These are phyloP conservation scores for Dissostichus mawsoni DNA, from an alignment of 2,113 vertebrate species.

Conservation along the genomic window DNA sequence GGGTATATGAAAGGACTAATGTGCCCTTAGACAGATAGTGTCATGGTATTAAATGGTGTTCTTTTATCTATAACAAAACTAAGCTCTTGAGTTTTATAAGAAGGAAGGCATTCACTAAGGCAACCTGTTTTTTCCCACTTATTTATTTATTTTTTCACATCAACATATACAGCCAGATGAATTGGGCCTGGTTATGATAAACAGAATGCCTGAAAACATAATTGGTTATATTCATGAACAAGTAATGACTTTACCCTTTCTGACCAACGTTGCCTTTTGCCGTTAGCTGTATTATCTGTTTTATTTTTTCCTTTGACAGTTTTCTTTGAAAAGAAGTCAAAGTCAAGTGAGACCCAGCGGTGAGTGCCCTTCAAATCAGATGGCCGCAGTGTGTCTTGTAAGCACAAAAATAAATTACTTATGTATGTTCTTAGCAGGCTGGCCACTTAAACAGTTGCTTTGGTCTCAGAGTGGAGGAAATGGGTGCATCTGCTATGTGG, in stretches of 20 bases:
- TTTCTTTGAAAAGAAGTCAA: slow-evolving; percentile 47
- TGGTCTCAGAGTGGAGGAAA: slow-evolving; percentile 7
- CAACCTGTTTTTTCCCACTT: not conserved
- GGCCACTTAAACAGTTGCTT: slow-evolving; percentile 1
- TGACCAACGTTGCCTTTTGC: slow-evolving; percentile 1
- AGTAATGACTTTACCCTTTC: slow-evolving; percentile 32
- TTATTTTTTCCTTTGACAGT: slow-evolving; percentile 14
- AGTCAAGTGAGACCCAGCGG: slow-evolving; percentile 24
- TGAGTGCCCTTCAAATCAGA: slow-evolving; percentile 44
- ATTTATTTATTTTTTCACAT: not conserved
- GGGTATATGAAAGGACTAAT: no score
- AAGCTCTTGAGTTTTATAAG: not conserved
- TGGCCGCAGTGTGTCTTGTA: slow-evolving; percentile 37
- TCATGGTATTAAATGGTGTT: not conserved
- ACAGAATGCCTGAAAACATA: slow-evolving; percentile 7
- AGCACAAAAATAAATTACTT: slow-evolving; percentile 12
- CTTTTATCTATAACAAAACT: not conserved
- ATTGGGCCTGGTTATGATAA: not conserved
- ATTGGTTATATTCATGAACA: slow-evolving; percentile 28
- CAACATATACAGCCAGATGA: slow-evolving; percentile 1
- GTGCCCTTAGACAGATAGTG: not conserved
- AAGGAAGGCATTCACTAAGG: slow-evolving; percentile 8
- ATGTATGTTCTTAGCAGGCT: slow-evolving; percentile 25
- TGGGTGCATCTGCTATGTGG: slow-evolving; percentile 23
- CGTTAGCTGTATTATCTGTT: slow-evolving; percentile 39